phyloP scores from a whole-genome alignment of 2,888 invertebrate species.

The Phrixothrix hirtus region DNA sequence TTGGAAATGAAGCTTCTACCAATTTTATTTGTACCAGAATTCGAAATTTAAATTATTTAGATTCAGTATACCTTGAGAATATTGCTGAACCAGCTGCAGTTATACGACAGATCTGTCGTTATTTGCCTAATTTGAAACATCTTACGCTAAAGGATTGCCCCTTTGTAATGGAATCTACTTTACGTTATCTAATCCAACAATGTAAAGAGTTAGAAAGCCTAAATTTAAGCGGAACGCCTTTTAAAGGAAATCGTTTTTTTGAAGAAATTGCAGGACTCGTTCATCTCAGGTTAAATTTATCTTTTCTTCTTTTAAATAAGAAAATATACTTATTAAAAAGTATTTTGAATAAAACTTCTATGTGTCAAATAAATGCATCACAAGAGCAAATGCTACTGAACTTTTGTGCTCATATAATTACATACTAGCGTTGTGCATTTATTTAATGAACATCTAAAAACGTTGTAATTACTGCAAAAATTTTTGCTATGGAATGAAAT shows the following conservation, averaged over 20 bases:
- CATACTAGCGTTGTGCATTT: no score
- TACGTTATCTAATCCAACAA: slow-evolving; percentile 33
- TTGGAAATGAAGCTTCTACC: slow-evolving; percentile 31
- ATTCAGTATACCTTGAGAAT: slow-evolving; percentile 33
- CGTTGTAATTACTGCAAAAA: no score
- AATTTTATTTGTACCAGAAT: slow-evolving; percentile 37
- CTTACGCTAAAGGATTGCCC: slow-evolving; percentile 34
- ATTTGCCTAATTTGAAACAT: slow-evolving; percentile 32
- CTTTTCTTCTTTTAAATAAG: no score
- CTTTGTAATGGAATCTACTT: slow-evolving; percentile 27
- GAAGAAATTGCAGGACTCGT: slow-evolving; percentile 33
- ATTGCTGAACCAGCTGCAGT: slow-evolving; percentile 35
- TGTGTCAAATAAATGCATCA: no score
- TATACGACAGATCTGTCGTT: slow-evolving; percentile 39
- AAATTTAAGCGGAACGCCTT: slow-evolving; percentile 37
- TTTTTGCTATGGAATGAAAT: no score
- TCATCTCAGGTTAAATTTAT: slow-evolving; percentile 35
- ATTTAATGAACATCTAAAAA: no score
- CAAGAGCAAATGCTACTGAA: no score
- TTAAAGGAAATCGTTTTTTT: slow-evolving; percentile 32
- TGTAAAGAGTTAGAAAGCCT: slow-evolving; percentile 37
- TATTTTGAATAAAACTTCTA: slow-evolving; percentile 1
- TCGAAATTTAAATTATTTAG: slow-evolving; percentile 29
- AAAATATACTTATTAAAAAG: no score
- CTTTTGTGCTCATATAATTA: no score